Base-by-base conservation (phyloP, 2,888 invertebrate species). In the Diloba caeruleocephala region DNA sequence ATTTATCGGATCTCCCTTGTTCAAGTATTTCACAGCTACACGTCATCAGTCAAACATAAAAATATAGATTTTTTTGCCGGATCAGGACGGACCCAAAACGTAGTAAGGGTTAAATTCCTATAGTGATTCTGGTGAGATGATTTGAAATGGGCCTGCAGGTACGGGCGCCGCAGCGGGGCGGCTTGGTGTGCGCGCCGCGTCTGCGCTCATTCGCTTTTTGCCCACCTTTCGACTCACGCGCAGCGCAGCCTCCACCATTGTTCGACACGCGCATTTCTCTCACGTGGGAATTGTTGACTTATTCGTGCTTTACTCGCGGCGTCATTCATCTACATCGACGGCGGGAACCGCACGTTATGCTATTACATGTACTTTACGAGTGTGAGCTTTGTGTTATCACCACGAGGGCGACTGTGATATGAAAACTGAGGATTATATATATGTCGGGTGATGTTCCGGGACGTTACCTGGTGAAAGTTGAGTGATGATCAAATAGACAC, bases 181-280 rank as follows among this genome's bases (percentile, higher is more conserved):
- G 59, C 49, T 59, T 44, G 59, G 59, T 67, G 74, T 63, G 80
- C 77, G 78, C 80, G 64, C 67, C 78, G 73, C 60, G 71, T 49
- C 60, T 74, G 81, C 82, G 85, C 85, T 89, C 90, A 91, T 91
- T 92, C 90, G 85, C 89, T 92, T 92, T 93, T 93, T 93, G 92
- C 90, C 86, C 86, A 88, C 92, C 92, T 93, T 92, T 92, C 92
- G 89, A 91, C 89, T 85, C 90, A 82, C 89, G 90, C 92, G 92
- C 91, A 89, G 89, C 91, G 92, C 91, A 90, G 82, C 87, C 82
- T 87, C 85, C 83, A 82, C 84, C 75, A 88, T 90, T 90, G 88
- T 88, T 84, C 65, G 71, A 43, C 74, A 75, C 79, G 80, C 79
- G 87, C 92, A 89, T 92, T 92, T 93, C 92, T 88, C 91, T 87